Evolutionary conservation across 64 coral and sea anemone species (phyloP).

Genomic region (Pocillopora damicornis): DNA sequence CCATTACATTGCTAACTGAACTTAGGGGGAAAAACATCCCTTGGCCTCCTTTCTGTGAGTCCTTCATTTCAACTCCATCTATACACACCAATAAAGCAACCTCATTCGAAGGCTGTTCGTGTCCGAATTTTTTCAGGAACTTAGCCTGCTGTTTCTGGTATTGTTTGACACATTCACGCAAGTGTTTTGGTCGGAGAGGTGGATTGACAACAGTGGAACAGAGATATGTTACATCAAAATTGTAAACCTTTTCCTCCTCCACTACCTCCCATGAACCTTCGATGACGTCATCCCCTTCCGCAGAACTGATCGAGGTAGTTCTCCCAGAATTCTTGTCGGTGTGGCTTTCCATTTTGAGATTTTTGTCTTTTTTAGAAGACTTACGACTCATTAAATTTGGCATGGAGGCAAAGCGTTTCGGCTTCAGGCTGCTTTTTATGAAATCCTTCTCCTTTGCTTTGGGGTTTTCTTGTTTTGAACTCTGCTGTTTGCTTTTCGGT

Average conservation of each 20-base stretch:
- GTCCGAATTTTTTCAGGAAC: conserved; percentile 59
- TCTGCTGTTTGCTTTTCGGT: not conserved
- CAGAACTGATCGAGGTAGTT: not conserved
- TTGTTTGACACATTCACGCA: conserved; percentile 95
- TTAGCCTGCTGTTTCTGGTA: conserved; percentile 76
- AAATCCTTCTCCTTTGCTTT: conserved; percentile 22
- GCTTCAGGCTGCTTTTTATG: not conserved
- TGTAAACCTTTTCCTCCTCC: conserved; percentile 61
- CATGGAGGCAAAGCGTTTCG: conserved; percentile 2
- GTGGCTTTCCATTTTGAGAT: not conserved
- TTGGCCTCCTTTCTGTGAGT: conserved; percentile 30
- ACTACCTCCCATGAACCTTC: conserved; percentile 33
- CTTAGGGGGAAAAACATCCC: conserved; percentile 68
- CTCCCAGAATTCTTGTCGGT: not conserved
- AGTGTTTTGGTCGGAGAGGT: conserved; percentile 81
- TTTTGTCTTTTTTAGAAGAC: conserved; percentile 15
- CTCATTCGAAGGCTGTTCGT: conserved; percentile 47
- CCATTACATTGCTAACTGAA: conserved; percentile 61
- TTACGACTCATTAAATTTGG: not conserved
- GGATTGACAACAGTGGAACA: conserved; percentile 91
- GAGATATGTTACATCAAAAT: conserved; percentile 72
- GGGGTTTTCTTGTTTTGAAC: conserved; percentile 24
- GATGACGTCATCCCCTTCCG: not conserved
- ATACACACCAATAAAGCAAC: conserved; percentile 50
- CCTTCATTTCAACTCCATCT: conserved; percentile 80